Base-by-base conservation (phyloP, 2,888 invertebrate species). In the Corbicula japonica region DNA sequence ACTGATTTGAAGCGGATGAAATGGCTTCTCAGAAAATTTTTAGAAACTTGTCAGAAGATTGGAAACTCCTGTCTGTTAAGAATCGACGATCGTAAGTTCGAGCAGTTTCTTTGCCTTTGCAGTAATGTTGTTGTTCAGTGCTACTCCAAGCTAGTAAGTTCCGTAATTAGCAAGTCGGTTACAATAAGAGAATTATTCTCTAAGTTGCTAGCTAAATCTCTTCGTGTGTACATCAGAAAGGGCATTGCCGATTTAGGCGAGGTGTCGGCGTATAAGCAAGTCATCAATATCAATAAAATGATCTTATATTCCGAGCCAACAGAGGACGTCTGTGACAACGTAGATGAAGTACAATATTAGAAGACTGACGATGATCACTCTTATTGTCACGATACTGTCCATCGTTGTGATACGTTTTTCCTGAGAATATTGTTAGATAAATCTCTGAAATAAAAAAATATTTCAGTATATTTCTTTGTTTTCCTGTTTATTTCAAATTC, bases 91-190 rank as follows among this genome's bases (percentile, higher is more conserved):
- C 23, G n/a, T 35, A 21, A 23, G 18, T 65, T 35, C 26, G 15
- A 18, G n/a, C 15, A 26, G 2, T 35, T 65, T 34, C 38, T 65
- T 6, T 26, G 52, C 35, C 0, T 1, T 0, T 30, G 18, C 10
- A 32, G 38, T 18, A 23, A 41, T 4, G 35, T 52, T 18, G 52
- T 65, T 21, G 50, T 50, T 2, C 52, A 35, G 21, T 65, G 65
- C n/a, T 65, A 65, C n/a, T 52, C 52, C 34, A 52, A 23, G n/a
- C 52, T 65, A 26, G 65, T 65, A 15, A 52, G 28, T 34, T 38
- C n/a, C 15, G 52, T 50, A 4, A 26, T 65, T 23, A 34, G 65
- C 15, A 38, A 41, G 28, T 15, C 61, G 0, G 26, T 26, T 4
- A 44, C 6, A 18, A 44, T 26, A 1, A 2, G n/a, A 10, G 23